Conservation (phyloP, 2,888 invertebrate genomes). For the Chelonus formosanus region DNA sequence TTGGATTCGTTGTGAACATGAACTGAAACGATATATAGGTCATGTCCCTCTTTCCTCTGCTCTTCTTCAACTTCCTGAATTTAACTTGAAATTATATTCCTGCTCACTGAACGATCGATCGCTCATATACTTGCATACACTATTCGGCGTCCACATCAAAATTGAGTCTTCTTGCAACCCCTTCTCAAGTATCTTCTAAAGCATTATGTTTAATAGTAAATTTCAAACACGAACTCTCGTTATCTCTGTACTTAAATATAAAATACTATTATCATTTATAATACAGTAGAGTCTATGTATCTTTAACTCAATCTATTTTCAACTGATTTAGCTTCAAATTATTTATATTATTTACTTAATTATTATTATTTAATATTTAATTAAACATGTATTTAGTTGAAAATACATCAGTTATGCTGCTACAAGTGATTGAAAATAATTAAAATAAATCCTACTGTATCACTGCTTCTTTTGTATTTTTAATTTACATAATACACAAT, state of each 20-base stretch:
- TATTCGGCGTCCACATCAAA: slow-evolving; percentile 10
- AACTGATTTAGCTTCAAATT: too few species aligned
- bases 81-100: slow-evolving; percentile 41
- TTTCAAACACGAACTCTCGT: slow-evolving; percentile 41
- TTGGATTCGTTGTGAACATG: slow-evolving; percentile 21
- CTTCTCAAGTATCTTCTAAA: slow-evolving; percentile 34
- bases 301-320: too few species aligned
- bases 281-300: too few species aligned
- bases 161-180: slow-evolving; percentile 7
- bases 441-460: too few species aligned
- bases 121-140: slow-evolving; percentile 13
- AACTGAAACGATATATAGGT: slow-evolving; percentile 20
- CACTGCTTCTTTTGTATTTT: too few species aligned
- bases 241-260: slow-evolving; percentile 27
- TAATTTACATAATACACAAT: too few species aligned
- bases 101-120: slow-evolving; percentile 34
- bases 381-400: too few species aligned
- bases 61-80: slow-evolving; percentile 31
- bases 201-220: slow-evolving; percentile 39
- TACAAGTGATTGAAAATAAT: too few species aligned
- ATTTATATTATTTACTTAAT: too few species aligned
- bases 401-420: too few species aligned
- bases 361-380: too few species aligned
- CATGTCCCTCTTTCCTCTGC: slow-evolving; percentile 5
- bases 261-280: not conserved